These are phyloP conservation scores for Eonycteris spelaea DNA, from an alignment of 2,113 vertebrate species.

Conservation along the genomic window DNA sequence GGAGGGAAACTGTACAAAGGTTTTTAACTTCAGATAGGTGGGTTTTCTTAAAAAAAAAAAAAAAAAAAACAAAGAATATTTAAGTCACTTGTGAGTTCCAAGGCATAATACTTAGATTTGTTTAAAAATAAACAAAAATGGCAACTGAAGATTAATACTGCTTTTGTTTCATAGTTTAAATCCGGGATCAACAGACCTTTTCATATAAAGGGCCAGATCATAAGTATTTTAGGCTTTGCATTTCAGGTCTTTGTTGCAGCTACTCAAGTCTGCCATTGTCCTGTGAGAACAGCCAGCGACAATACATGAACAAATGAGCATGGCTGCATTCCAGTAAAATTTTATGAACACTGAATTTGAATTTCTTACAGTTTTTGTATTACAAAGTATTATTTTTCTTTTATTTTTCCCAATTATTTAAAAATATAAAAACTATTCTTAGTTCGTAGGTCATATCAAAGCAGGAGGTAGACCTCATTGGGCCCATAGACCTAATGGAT, in stretches of 20 bases:
- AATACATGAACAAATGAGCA: background rate
- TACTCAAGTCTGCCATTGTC: background rate
- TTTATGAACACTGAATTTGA: background rate
- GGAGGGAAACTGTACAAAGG: background rate
- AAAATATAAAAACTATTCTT: background rate
- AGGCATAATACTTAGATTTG: background rate
- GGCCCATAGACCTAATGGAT: background rate
- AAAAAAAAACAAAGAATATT: background rate
- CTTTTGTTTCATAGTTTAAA: conserved; percentile 23
- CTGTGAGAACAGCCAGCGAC: background rate
- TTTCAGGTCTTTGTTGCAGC: background rate
- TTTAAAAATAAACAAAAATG: background rate
- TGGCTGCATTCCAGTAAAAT: background rate
- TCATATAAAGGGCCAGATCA: background rate
- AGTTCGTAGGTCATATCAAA: background rate
- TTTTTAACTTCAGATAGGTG: background rate
- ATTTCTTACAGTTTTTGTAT: background rate
- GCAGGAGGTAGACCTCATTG: background rate
- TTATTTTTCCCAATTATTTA: background rate
- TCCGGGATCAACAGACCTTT: background rate
- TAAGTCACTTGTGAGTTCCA: background rate
- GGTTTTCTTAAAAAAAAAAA: background rate
- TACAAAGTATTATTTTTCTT: background rate
- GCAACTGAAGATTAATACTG: background rate
- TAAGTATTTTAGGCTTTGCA: background rate